These are phyloP conservation scores for Chrysomela aeneicollis DNA, from an alignment of 2,888 invertebrate genomes.

Conservation along the genomic window DNA sequence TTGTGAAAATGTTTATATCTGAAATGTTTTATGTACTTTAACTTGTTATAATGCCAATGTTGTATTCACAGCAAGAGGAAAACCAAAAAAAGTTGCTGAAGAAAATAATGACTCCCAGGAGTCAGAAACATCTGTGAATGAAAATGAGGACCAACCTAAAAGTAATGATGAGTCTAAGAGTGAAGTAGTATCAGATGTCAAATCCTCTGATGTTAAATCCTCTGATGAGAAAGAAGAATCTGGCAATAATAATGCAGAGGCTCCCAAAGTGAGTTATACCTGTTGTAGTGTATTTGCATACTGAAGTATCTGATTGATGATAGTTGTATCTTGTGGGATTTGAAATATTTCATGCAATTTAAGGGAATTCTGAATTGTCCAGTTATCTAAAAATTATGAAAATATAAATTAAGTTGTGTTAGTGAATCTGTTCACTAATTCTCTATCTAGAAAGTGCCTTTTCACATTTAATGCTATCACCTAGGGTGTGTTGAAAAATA, in stretches of 20 bases:
- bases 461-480: too few species aligned
- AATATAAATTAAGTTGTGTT: too few species aligned
- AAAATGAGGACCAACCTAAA: constrained; percentile 54
- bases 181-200: constrained; percentile 51
- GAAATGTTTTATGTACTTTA: too few species aligned
- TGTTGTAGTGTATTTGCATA: neutral
- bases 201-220: constrained; percentile 53
- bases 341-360: too few species aligned
- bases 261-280: constrained; percentile 44
- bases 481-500: too few species aligned
- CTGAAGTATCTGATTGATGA: neutral
- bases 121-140: constrained; percentile 52
- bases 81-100: constrained; percentile 53
- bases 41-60: too few species aligned
- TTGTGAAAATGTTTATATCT: too few species aligned
- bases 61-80: constrained; percentile 58
- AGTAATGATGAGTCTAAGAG: constrained; percentile 51
- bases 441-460: too few species aligned
- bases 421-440: too few species aligned
- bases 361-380: too few species aligned
- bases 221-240: constrained; percentile 55
- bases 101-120: constrained; percentile 56
- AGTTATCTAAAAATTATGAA: too few species aligned
- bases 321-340: too few species aligned
- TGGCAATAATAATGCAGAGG: constrained; percentile 56